A percentile compares a stretch with the other conserved stretches of the same genome.
Conservation (phyloP, 2,113 vertebrate genomes). For the Myodes glareolus region DNA sequence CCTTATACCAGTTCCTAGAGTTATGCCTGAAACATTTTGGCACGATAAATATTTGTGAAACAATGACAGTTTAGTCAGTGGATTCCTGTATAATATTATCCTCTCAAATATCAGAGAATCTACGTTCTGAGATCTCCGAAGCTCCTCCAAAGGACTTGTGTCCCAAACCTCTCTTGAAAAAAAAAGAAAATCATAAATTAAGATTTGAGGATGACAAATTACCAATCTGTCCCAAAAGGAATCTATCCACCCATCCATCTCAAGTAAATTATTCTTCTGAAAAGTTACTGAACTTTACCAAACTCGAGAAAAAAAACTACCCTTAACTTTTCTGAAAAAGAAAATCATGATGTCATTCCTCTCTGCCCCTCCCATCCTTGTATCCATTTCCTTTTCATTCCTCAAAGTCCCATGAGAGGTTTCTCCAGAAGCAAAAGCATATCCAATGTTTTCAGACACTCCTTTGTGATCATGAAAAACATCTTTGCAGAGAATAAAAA, state of each 20-base stretch:
- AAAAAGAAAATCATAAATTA: conserved; percentile 12
- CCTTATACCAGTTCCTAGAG: not conserved
- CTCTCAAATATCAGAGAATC: not conserved
- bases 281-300: conserved; percentile 33
- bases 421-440: conserved; percentile 61
- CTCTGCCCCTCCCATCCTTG: not conserved
- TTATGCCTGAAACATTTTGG: not conserved
- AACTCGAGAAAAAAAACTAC: conserved; percentile 31
- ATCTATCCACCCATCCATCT: not conserved
- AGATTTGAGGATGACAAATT: not conserved
- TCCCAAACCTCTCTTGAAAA: not conserved
- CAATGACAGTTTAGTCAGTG: not conserved
- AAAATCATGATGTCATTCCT: not conserved
- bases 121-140: not conserved
- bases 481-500: conserved; percentile 41
- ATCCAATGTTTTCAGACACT: conserved; percentile 43
- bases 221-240: not conserved
- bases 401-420: conserved; percentile 56
- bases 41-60: not conserved
- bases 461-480: conserved; percentile 47
- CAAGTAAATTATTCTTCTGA: conserved; percentile 22
- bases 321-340: conserved; percentile 28
- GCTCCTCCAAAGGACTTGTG: not conserved
- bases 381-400: conserved; percentile 37
- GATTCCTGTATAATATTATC: not conserved